Conservation (phyloP, 2,113 vertebrate species). For the Ictalurus punctatus region DNA sequence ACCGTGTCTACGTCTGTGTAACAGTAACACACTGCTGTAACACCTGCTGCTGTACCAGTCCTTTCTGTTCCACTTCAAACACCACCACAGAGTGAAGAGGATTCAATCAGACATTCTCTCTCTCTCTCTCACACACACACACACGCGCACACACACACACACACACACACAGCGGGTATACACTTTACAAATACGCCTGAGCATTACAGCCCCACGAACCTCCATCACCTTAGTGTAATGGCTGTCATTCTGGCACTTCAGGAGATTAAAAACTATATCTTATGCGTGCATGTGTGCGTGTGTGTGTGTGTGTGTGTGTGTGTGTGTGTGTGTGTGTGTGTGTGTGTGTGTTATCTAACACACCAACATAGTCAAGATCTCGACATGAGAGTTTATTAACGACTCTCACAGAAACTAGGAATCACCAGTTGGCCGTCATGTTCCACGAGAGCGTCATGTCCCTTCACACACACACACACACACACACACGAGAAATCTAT, state of each 20-base stretch:
- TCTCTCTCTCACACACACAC: not conserved
- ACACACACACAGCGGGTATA: not conserved
- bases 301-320: too few relatives aligned
- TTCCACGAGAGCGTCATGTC: not conserved
- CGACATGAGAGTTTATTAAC: not conserved
- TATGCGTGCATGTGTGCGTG: not conserved
- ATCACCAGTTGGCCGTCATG: not conserved
- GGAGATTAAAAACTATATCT: not conserved
- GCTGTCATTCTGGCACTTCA: not conserved
- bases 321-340: not conserved
- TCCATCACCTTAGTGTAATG: not conserved
- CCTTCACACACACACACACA: too few relatives aligned
- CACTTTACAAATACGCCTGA: not conserved
- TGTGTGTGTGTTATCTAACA: not conserved
- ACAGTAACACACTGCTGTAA: not conserved
- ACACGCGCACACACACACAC: not conserved
- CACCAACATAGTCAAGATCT: not conserved
- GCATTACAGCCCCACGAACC: not conserved
- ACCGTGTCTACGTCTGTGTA: not conserved
- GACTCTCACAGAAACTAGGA: not conserved
- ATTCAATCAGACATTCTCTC: not conserved
- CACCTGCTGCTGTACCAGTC: not conserved
- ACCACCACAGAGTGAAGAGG: not conserved
- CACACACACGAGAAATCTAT: not conserved
- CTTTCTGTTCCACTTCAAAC: slow-evolving; percentile 14